Evolutionary conservation across 2,888 invertebrate species (phyloP).

Genomic region (Agonopterix subpropinquella): DNA sequence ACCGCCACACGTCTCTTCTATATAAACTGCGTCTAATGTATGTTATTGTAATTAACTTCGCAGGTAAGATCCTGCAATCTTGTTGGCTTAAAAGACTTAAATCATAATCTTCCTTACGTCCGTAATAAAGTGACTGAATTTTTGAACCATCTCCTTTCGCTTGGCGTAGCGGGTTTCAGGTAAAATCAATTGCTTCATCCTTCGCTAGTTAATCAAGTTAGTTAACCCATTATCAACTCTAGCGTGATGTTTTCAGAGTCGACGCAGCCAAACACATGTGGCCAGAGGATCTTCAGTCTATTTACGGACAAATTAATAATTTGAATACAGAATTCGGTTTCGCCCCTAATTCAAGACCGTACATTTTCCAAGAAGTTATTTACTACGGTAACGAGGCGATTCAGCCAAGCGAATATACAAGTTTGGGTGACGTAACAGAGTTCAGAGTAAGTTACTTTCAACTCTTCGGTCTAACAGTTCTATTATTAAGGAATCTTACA

Average conservation of each 20-base stretch:
- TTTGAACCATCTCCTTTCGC: constrained; percentile 75
- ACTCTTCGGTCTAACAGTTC: no score
- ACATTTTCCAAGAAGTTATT: constrained; percentile 83
- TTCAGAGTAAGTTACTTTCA: constrained; percentile 64
- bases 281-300: constrained; percentile 81
- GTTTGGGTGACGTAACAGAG: constrained; percentile 82
- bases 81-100: constrained; percentile 82
- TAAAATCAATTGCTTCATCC: constrained; percentile 13
- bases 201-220: no score
- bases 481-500: no score
- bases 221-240: background rate
- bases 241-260: constrained; percentile 69
- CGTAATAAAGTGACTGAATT: constrained; percentile 75
- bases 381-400: constrained; percentile 72
- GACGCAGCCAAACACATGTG: constrained; percentile 88
- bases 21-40: no score
- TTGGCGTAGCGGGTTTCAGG: constrained; percentile 78
- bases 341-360: constrained; percentile 73
- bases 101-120: constrained; percentile 78
- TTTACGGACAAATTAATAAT: constrained; percentile 75
- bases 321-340: constrained; percentile 79
- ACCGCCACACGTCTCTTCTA: no score
- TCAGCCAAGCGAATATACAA: constrained; percentile 60
- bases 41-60: constrained; percentile 9
- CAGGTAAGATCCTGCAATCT: constrained; percentile 80